Conservation (phyloP, 1,140 invertebrate species). For the Triops cancriformis region DNA sequence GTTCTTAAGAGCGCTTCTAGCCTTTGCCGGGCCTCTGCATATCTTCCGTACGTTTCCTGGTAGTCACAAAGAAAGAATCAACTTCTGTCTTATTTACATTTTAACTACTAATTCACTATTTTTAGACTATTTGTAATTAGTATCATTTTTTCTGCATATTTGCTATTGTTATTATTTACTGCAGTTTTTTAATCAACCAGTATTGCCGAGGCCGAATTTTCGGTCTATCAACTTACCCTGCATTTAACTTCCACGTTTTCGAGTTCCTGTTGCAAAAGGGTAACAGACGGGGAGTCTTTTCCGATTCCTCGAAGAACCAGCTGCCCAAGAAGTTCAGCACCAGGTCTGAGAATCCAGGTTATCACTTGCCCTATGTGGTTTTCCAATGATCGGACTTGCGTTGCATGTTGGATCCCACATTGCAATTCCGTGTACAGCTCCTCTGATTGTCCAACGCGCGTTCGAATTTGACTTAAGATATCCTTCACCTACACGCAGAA, state of each 20-base stretch:
- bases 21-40: conserved; percentile 63
- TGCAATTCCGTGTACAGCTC: conserved; percentile 26
- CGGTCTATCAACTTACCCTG: conserved; percentile 48
- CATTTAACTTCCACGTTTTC: conserved; percentile 68
- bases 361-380: conserved; percentile 57
- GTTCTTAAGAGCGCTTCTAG: conserved; percentile 48
- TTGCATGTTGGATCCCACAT: conserved; percentile 27
- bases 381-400: conserved; percentile 50
- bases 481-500: conserved; percentile 24
- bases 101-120: no score
- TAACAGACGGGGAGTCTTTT: conserved; percentile 58
- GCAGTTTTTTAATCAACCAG: no score
- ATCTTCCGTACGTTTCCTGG: conserved; percentile 62
- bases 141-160: not conserved
- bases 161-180: conserved; percentile 18
- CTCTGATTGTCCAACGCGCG: conserved; percentile 22
- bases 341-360: conserved; percentile 66
- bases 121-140: no score
- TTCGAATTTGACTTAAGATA: conserved; percentile 18
- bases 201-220: no score
- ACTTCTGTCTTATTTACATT: not conserved
- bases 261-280: conserved; percentile 58
- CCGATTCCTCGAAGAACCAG: conserved; percentile 57
- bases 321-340: conserved; percentile 56
- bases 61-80: not conserved